These are phyloP conservation scores for Ciconia nigra DNA, from an alignment of 2,797 vertebrate species.

Conservation along the genomic window DNA sequence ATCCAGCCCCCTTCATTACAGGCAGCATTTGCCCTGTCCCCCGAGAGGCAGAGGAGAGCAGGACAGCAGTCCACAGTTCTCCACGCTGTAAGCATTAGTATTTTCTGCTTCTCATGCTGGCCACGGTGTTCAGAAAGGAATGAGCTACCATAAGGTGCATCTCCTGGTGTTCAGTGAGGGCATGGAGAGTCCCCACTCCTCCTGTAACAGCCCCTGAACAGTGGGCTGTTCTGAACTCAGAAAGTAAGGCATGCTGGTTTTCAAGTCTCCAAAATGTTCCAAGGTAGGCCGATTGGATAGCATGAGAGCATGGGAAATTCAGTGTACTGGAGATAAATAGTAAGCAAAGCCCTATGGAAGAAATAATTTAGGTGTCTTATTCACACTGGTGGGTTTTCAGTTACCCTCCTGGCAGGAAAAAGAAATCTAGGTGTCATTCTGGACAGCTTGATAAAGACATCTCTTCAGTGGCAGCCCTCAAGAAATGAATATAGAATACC, in stretches of 20 bases:
- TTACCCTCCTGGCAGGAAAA: background rate
- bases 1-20: background rate
- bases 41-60: background rate
- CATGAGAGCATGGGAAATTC: background rate
- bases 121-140: background rate
- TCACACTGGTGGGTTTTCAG: constrained; percentile 15
- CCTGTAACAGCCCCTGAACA: background rate
- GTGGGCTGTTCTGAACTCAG: background rate
- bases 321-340: background rate
- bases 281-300: background rate
- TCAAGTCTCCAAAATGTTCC: background rate
- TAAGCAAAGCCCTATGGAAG: background rate
- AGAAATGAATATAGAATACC: background rate
- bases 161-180: background rate
- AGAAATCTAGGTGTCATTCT: background rate
- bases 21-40: background rate
- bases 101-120: background rate
- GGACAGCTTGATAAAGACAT: constrained; percentile 17
- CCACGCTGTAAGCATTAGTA: accelerated
- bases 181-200: background rate
- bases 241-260: background rate
- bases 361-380: constrained; percentile 27
- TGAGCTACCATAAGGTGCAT: background rate
- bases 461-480: background rate
- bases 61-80: background rate